A percentile compares a stretch with the other conserved stretches of the same genome.
These are phyloP conservation scores for Gryllus longicercus DNA, from an alignment of 2,888 invertebrate genomes.

Conservation along the genomic window DNA sequence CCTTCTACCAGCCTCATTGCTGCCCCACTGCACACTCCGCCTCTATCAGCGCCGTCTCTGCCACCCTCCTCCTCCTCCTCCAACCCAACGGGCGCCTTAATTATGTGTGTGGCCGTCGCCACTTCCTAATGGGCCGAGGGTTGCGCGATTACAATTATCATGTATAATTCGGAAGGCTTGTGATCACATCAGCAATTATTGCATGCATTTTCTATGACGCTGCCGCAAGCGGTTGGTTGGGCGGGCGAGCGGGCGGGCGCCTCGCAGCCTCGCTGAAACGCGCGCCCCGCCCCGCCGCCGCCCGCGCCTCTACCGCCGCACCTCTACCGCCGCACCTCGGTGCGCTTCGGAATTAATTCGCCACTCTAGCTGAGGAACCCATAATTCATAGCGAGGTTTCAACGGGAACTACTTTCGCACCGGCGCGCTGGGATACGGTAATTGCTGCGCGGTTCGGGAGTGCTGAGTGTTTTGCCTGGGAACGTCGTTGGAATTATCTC, in stretches of 20 bases:
- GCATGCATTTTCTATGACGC: conserved; percentile 10
- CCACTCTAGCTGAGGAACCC: neutral
- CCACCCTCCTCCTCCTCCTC: neutral
- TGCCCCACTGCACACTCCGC: too few species aligned
- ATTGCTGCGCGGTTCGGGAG: neutral
- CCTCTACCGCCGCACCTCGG: neutral
- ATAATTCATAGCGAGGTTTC: neutral
- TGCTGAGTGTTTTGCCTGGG: too few species aligned
- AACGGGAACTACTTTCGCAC: neutral
- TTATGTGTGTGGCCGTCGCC: neutral
- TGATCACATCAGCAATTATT: conserved; percentile 17
- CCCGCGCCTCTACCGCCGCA: neutral
- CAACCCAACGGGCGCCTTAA: neutral
- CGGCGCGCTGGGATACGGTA: neutral
- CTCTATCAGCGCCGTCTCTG: too few species aligned
- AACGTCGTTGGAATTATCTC: too few species aligned
- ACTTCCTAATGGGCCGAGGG: neutral
- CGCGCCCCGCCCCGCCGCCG: neutral
- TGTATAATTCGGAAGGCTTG: neutral
- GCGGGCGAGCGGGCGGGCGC: neutral
- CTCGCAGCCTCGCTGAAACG: neutral
- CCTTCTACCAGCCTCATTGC: too few species aligned
- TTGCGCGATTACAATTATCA: conserved; percentile 10
- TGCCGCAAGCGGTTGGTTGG: neutral
- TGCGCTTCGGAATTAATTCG: neutral